Percentiles rank a stretch among this genome's conserved stretches.
Evolutionary conservation across 2,113 vertebrate genomes (phyloP).

Genomic region (Sander vitreus): DNA sequence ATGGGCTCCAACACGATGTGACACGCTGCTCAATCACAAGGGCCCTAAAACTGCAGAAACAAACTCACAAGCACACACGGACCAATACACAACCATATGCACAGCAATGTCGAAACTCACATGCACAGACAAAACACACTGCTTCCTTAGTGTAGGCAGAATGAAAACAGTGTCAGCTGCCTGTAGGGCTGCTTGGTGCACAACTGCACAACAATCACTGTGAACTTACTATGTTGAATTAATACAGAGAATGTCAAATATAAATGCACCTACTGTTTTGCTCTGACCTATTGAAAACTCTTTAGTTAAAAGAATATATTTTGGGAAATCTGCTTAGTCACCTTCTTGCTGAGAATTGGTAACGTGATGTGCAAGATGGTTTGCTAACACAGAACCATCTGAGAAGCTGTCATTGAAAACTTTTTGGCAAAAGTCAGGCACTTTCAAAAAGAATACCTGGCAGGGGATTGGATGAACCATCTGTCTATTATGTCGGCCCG

Average conservation of each 20-base stretch:
- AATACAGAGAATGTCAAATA: neutral
- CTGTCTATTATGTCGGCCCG: too few species aligned
- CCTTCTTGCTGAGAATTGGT: neutral
- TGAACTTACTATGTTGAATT: neutral
- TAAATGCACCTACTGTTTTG: slow-evolving; percentile 4
- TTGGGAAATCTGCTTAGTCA: neutral
- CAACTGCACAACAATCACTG: neutral
- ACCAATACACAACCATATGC: slow-evolving; percentile 18
- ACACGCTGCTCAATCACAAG: slow-evolving; percentile 65
- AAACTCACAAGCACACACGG: slow-evolving; percentile 35
- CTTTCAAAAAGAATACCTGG: too few species aligned
- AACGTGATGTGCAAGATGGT: too few species aligned
- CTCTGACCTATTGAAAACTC: neutral
- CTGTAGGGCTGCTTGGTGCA: neutral
- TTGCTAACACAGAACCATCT: too few species aligned
- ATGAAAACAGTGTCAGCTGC: slow-evolving; percentile 5
- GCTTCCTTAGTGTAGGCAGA: neutral
- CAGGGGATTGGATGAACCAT: too few species aligned
- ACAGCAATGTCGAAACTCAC: slow-evolving; percentile 31
- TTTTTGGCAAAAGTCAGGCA: too few species aligned
- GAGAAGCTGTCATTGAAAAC: too few species aligned
- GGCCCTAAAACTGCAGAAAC: slow-evolving; percentile 29
- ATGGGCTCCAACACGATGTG: slow-evolving; percentile 65
- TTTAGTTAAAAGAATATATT: neutral
- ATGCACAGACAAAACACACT: slow-evolving; percentile 15